Conservation (phyloP, 2,888 invertebrate genomes). For the Nemurella pictetii region DNA sequence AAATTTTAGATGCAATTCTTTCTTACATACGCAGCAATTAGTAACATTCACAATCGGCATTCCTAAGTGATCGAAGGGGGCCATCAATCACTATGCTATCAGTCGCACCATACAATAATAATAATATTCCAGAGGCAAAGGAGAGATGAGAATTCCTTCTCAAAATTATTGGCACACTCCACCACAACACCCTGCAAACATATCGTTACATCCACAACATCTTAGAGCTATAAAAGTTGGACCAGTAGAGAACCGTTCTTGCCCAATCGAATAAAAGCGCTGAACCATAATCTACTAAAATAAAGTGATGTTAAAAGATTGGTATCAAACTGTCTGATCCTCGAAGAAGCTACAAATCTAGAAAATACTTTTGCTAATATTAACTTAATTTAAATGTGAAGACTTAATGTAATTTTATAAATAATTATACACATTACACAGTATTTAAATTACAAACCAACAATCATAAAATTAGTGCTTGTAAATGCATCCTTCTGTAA, state of each 20-base stretch:
- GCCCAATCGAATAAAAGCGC: not conserved
- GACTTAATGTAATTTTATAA: not conserved
- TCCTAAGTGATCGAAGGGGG: not conserved
- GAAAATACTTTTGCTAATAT: not conserved
- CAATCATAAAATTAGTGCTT: constrained; percentile 9
- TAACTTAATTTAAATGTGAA: not conserved
- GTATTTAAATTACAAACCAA: not conserved
- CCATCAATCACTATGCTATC: too few relatives aligned
- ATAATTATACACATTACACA: too few relatives aligned
- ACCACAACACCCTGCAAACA: not conserved
- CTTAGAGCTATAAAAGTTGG: not conserved
- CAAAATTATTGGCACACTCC: not conserved
- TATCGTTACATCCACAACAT: not conserved
- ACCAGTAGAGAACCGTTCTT: not conserved
- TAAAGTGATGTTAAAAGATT: not conserved
- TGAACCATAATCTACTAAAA: not conserved
- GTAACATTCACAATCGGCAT: not conserved
- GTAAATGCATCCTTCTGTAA: constrained; percentile 41
- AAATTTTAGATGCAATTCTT: not conserved
- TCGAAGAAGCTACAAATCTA: not conserved
- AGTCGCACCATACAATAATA: not conserved
- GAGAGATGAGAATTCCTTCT: not conserved
- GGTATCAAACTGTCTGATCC: not conserved
- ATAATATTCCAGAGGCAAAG: not conserved
- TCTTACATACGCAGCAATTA: not conserved